Conservation (phyloP, 1,140 invertebrate genomes). For the Drosophila bipectinata region DNA sequence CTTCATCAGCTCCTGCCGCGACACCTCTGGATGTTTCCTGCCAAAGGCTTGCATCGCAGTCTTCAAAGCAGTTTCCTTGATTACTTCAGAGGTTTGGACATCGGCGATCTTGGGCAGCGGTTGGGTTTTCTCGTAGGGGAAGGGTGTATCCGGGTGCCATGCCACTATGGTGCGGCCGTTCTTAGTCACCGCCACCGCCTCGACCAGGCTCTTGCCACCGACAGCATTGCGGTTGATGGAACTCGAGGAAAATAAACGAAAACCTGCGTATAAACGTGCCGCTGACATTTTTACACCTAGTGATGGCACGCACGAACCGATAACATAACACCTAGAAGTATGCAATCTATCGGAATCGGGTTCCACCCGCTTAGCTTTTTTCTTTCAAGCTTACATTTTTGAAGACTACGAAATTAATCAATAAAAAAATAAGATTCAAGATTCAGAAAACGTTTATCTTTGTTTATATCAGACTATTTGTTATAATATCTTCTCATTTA, state of each 20-base stretch:
- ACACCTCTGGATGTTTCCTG: constrained; percentile 86
- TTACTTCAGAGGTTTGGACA: constrained; percentile 84
- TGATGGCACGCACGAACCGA: constrained; percentile 10
- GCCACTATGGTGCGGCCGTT: constrained; percentile 92
- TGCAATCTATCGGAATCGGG: constrained; percentile 9
- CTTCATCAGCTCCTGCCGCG: constrained; percentile 88
- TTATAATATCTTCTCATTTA: too few relatives aligned
- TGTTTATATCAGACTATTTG: background rate
- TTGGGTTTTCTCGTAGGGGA: constrained; percentile 93
- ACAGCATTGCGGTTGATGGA: constrained; percentile 59
- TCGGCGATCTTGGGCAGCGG: constrained; percentile 86
- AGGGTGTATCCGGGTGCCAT: constrained; percentile 92
- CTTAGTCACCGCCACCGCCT: constrained; percentile 88
- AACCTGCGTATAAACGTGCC: constrained; percentile 58
- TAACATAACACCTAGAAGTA: background rate
- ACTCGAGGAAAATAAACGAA: constrained; percentile 73
- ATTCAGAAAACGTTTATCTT: background rate
- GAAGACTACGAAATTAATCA: background rate
- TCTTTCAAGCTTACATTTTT: background rate
- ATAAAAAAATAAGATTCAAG: too few relatives aligned
- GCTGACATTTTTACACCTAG: constrained; percentile 55
- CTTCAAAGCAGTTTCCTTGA: constrained; percentile 87
- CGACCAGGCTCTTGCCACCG: constrained; percentile 71
- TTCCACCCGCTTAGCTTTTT: background rate
- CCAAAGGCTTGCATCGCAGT: constrained; percentile 88